phyloP scores from a whole-genome alignment of 1,140 invertebrate genomes.

The Coelopa frigida region DNA sequence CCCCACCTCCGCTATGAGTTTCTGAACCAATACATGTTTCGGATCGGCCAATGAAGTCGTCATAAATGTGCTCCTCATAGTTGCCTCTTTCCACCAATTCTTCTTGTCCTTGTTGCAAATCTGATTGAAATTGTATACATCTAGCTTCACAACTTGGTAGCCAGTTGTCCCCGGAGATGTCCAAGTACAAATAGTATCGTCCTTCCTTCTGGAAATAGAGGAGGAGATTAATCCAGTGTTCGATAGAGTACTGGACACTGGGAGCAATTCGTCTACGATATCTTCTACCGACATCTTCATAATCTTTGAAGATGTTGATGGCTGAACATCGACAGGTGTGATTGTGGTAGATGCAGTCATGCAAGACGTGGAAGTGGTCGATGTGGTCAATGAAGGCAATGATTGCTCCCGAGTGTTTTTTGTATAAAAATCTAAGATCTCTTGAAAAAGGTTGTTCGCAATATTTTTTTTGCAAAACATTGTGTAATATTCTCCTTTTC shows the following conservation, averaged over 20 bases:
- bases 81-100: conserved; percentile 15
- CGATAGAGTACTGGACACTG: conserved; percentile 8
- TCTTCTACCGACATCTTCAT: conserved; percentile 3
- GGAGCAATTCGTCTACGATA: conserved; percentile 12
- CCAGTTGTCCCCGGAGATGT: conserved; percentile 13
- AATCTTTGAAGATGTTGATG: too few species aligned
- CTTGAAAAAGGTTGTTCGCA: too few species aligned
- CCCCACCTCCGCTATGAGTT: background rate
- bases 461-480: too few species aligned
- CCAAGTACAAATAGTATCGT: conserved; percentile 6
- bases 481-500: too few species aligned
- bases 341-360: too few species aligned
- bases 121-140: conserved; percentile 13
- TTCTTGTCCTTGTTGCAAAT: conserved; percentile 12
- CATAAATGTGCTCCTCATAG: conserved; percentile 12
- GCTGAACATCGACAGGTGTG: too few species aligned
- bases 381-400: too few species aligned
- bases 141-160: conserved; percentile 15
- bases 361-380: too few species aligned
- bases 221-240: conserved; percentile 13
- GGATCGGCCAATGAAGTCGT: conserved; percentile 7
- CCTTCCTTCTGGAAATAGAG: conserved; percentile 14
- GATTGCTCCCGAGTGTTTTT: too few species aligned
- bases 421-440: too few species aligned
- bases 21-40: conserved; percentile 6